Evolutionary conservation across 2,797 vertebrate genomes (phyloP), one percentile per base, ranked within the genome.

Genomic region (Enteromius thamalakanensis): DNA sequence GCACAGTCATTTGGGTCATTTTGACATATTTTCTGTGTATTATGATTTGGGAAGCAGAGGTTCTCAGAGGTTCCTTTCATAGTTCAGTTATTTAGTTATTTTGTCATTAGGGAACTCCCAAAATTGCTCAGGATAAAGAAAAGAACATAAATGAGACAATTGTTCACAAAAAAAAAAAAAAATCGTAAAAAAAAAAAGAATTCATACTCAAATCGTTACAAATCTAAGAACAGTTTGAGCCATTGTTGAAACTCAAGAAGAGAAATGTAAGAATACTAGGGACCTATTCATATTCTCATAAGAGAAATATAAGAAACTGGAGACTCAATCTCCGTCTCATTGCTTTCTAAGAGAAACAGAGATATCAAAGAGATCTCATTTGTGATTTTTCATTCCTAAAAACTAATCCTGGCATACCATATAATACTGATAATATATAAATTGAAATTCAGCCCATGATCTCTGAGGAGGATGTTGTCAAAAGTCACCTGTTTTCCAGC

Each of bases 401-500:
- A 64, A 26, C n/a, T 42, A 77, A 77, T 77, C 76, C 17, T 77
- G n/a, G 37, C 40, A n/a, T 45, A 42, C 32, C 58, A 47, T 29
- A 64, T 47, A 62, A 64, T 32, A 75, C 32, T 55, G 34, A 69
- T 42, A 70, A 70, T 32, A 71, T 21, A 60, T 12, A 19, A 60
- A 71, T 49, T 62, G 53, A 47, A 72, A 78, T 65, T 58, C 45
- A 60, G n/a, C 29, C 29, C 1, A 12, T 62, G 67, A 19, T 75
- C 62, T 68, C 47, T 23, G 19, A 40, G 37, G n/a, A 47, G 34
- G 49, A 69, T 32, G 17, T n/a, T 62, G 32, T 8, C 8, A 26
- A 60, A 34, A 90, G 87, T 82, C 90, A 99, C 98, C 97, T 98
- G 97, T 94, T 97, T 98, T 79, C 97, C 98, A 91, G 97, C 97